Evolutionary conservation across 35 echinoderm and acorn worm genomes (phyloP).

Genomic region (Lytechinus variegatus): DNA sequence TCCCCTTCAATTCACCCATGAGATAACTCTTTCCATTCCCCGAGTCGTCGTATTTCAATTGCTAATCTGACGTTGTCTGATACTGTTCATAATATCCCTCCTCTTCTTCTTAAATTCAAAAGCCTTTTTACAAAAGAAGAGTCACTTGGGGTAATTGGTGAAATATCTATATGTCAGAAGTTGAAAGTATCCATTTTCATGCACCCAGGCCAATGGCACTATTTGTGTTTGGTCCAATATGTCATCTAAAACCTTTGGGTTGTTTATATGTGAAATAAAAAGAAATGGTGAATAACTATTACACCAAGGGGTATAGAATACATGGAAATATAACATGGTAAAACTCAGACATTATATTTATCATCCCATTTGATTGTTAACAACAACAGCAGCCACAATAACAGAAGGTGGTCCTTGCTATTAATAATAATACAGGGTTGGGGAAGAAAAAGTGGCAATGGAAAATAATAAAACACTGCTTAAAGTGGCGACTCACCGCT

Average conservation of each 20-base stretch:
- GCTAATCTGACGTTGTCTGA: conserved; percentile 9
- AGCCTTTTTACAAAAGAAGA: background rate
- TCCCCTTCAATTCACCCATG: background rate
- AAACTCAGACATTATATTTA: background rate
- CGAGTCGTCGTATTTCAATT: background rate
- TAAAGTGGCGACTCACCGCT: no score
- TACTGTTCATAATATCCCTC: background rate
- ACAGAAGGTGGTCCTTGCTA: no score
- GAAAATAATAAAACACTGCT: no score
- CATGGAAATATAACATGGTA: background rate
- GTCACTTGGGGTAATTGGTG: background rate
- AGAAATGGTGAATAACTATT: background rate
- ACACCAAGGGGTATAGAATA: background rate
- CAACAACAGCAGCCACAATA: no score
- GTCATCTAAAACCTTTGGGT: background rate
- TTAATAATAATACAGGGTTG: no score
- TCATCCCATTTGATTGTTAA: no score
- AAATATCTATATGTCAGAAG: background rate
- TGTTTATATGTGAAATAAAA: background rate
- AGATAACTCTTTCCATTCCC: background rate
- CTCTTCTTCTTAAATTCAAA: background rate
- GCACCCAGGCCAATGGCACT: background rate
- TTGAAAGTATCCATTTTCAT: background rate
- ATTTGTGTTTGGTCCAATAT: background rate
- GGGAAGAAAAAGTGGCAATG: no score